Base-by-base conservation (phyloP, 2,888 invertebrate genomes). In the Erannis defoliaria region DNA sequence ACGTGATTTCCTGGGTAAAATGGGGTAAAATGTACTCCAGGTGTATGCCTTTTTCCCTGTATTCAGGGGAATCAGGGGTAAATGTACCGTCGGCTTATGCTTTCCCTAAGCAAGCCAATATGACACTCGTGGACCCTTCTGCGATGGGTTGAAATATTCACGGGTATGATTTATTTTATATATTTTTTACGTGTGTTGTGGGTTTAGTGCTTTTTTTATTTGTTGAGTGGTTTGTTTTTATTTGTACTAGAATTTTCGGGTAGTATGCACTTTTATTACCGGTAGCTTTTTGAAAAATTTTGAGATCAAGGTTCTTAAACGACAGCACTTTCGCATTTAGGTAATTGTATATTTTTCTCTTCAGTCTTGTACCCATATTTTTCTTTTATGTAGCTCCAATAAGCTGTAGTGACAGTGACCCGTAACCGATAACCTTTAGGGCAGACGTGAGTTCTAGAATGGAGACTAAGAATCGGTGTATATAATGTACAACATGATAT, bases 1-100 rank as follows among this genome's bases (percentile, higher is more conserved):
- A 78, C 77, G 77, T 82, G 82, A 82, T 82, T 78, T 79, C 64
- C 67, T 8, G 48, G 59, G 14, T 54, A 55, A 45, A 57, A 71
- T 66, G 62, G 55, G 23, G 63, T 71, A 46, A 51, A 54, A 59
- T 42, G 53, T 59, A 56, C 58, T 51, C 51, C 62, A 55, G 49
- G 58, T 62, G 58, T 48, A 46, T 75, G 74, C 70, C 66, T 72
- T 72, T 70, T 67, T 38, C 50, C 50, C 49, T 31, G 21, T 49
- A 49, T 49, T 35, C 49, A n/a, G 23, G 45, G 45, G 45, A 45
- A 40, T 6, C 37, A 10, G 51, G 26, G 66, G 50, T 50, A 50
- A 37, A 50, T 50, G 67, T 68, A 59, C 58, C 58, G 51, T 48
- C 21, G 46, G 43, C 33, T 37, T 55, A 74, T 73, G 76, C 70